Evolutionary conservation across 2,113 vertebrate genomes (phyloP), one percentile per base, ranked within the genome.

Genomic region (Meleagris gallopavo): DNA sequence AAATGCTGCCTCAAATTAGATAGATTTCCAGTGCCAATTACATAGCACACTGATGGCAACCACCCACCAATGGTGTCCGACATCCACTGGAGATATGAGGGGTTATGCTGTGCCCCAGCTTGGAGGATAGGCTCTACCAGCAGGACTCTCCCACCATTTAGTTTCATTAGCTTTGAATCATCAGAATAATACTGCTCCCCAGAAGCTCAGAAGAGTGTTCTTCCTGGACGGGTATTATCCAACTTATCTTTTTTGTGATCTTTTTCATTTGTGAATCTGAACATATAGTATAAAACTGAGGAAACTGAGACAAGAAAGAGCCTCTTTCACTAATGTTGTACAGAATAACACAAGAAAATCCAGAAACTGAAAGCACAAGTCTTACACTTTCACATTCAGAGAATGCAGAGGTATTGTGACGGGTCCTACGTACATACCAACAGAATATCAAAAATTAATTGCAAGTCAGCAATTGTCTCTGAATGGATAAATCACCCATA

Each of bases 161-260:
- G 12, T 86, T 91, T 83, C 52, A 46, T 79, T 85, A 89, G 50
- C 52, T 88, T 85, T 93, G 85, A 94, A 86, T 94, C 72, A 83
- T 72, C 73, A 77, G 62, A 93, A 78, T 78, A 77, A 83, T 61
- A 74, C 40, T 85, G 52, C 11, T 83, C 32, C 40, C 81, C 70
- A 90, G 88, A 91, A 86, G 36, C 27, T 85, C 40, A 81, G n/a
- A 77, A 88, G 70, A 75, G 43, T 79, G 27, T 91, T 55, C 82
- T 94, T 36, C 22, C 38, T 50, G 74, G 72, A 30, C 15, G 81
- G 73, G 77, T 58, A 71, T 71, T 36, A 48, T 93, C 52, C 89
- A 88, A 91, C 79, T 71, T 60, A 38, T 12, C 17, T 81, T 82
- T 45, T 64, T 57, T 78, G n/a, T 72, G 38, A 83, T 70, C 64